phyloP scores from a whole-genome alignment of 1,140 invertebrate species.

The Bradysia coprophila region DNA sequence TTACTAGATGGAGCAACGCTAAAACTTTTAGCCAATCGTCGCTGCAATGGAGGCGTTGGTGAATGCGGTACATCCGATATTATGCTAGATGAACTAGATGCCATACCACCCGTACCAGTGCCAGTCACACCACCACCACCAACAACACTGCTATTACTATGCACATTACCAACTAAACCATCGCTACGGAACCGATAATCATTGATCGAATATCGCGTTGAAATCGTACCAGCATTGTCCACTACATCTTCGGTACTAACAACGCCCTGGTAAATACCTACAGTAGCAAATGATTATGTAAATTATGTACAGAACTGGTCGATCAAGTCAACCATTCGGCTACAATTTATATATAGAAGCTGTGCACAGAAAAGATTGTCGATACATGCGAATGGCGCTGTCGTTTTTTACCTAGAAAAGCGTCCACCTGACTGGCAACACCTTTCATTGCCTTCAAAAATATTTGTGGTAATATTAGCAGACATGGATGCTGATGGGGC shows the following conservation, averaged over 20 bases:
- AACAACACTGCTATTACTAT: constrained; percentile 8
- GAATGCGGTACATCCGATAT: constrained; percentile 27
- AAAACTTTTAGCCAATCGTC: constrained; percentile 74
- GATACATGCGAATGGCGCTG: too few species aligned
- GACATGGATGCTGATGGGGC: constrained; percentile 80
- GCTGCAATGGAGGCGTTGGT: constrained; percentile 59
- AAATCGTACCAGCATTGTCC: not conserved
- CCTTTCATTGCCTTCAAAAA: constrained; percentile 90
- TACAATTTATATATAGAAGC: too few species aligned
- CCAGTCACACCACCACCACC: constrained; percentile 3
- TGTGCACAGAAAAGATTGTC: too few species aligned
- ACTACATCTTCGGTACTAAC: not conserved
- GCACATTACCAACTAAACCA: too few species aligned
- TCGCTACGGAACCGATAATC: too few species aligned
- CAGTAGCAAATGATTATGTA: too few species aligned
- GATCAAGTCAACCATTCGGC: too few species aligned
- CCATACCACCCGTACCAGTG: constrained; percentile 9
- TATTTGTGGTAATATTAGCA: constrained; percentile 70
- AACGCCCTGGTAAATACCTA: not conserved
- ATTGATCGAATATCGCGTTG: too few species aligned
- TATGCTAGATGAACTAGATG: constrained; percentile 2
- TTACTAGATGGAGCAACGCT: constrained; percentile 52
- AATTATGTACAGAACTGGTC: too few species aligned
- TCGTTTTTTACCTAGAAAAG: constrained; percentile 87
- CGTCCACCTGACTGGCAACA: constrained; percentile 81